Evolutionary conservation across 1,140 invertebrate species (phyloP).

Genomic region (Orchestia grillus): DNA sequence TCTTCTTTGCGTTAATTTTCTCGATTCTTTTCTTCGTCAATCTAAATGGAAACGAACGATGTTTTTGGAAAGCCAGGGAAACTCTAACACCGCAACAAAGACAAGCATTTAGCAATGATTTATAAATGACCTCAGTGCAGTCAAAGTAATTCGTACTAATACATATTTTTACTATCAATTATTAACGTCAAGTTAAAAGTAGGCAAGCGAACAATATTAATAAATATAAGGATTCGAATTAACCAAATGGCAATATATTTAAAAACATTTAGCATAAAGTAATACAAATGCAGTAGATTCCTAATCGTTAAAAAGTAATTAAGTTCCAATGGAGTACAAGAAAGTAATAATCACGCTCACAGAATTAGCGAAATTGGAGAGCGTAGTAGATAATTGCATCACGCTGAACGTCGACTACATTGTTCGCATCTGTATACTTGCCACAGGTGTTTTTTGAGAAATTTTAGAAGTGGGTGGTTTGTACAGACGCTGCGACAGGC

Average conservation of each 20-base stretch:
- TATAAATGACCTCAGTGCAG: not conserved
- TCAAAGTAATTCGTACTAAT: not conserved
- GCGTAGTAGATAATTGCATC: not conserved
- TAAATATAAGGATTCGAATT: too few species aligned
- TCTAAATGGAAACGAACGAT: not conserved
- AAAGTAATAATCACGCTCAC: not conserved
- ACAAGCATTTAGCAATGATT: not conserved
- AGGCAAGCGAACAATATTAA: not conserved
- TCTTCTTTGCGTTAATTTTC: not conserved
- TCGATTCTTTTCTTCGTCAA: not conserved
- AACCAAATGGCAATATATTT: too few species aligned
- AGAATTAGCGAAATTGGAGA: not conserved
- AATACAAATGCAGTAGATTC: not conserved
- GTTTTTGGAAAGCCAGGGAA: not conserved
- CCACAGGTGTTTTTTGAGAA: not conserved
- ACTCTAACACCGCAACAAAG: not conserved
- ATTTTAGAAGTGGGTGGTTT: not conserved
- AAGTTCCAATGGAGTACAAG: not conserved
- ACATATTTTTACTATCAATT: not conserved
- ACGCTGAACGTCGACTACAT: not conserved
- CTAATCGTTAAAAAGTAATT: not conserved
- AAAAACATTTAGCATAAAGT: not conserved
- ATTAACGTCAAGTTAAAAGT: not conserved
- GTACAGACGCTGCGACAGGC: not conserved
- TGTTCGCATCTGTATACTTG: not conserved